Percentiles rank a stretch among this genome's conserved stretches.
phyloP scores from a whole-genome alignment of 2,797 vertebrate species.

The Gorsachius magnificus region DNA sequence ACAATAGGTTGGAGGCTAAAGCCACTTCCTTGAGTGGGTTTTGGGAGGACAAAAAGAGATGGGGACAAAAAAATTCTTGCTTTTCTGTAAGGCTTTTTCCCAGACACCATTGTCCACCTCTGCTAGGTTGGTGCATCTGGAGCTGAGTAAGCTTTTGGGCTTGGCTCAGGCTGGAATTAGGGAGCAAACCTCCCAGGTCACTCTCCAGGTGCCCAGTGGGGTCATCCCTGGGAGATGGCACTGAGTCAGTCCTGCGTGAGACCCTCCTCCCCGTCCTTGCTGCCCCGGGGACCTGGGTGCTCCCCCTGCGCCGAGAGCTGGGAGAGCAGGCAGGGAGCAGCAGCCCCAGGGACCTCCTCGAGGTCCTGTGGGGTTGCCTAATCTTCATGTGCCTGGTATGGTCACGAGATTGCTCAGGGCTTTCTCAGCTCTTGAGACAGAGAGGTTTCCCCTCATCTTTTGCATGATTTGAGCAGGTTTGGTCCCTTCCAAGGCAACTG shows the following conservation, averaged over 20 bases:
- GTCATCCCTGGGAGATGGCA: background rate
- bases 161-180: background rate
- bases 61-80: background rate
- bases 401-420: background rate
- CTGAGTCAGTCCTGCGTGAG: background rate
- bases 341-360: background rate
- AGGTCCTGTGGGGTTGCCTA: background rate
- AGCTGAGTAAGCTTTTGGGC: background rate
- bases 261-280: background rate
- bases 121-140: fast-evolving
- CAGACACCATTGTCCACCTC: background rate
- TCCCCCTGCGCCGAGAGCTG: fast-evolving
- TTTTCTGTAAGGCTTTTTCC: background rate
- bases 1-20: background rate
- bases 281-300: background rate
- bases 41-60: background rate
- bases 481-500: background rate
- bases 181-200: background rate
- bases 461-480: background rate
- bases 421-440: background rate
- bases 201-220: too few relatives aligned
- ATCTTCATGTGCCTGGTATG: background rate
- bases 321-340: background rate
- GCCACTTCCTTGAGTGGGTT: background rate
- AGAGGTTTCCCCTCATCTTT: background rate